Conservation (phyloP, 2,113 vertebrate species). For the Sinosuthora webbiana region DNA sequence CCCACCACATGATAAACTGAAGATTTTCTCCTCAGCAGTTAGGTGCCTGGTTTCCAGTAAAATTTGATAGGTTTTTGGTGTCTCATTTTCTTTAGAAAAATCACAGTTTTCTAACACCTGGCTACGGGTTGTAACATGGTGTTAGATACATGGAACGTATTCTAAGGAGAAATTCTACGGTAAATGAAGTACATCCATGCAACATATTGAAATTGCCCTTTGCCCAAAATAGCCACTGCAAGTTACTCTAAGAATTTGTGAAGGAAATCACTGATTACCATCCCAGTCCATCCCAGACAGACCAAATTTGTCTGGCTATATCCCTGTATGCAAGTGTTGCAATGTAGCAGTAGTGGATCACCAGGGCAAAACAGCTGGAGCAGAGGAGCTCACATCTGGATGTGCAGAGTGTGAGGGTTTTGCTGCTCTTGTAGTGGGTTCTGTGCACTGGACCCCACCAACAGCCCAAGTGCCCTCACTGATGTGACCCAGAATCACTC, state of each 20-base stretch:
- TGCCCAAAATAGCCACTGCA: not conserved
- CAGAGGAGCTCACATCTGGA: not conserved
- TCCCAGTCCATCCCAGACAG: not conserved
- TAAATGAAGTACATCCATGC: not conserved
- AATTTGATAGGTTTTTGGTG: not conserved
- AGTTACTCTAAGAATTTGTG: not conserved
- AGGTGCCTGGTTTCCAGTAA: not conserved
- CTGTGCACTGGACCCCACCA: not conserved
- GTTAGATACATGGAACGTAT: not conserved
- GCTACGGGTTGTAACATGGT: not conserved
- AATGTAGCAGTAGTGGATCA: not conserved
- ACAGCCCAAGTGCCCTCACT: not conserved
- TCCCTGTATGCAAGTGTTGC: not conserved
- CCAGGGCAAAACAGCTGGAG: not conserved
- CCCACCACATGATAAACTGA: not conserved
- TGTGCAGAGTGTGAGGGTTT: not conserved
- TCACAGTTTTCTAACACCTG: not conserved
- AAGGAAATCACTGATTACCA: not conserved
- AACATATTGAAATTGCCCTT: not conserved
- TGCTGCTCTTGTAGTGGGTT: accelerated
- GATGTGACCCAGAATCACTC: not conserved
- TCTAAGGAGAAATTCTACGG: not conserved
- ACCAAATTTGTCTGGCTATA: not conserved
- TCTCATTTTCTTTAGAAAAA: not conserved
- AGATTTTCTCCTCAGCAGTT: not conserved